phyloP scores from a whole-genome alignment of 2,113 vertebrate genomes.

The Hippolais icterina region DNA sequence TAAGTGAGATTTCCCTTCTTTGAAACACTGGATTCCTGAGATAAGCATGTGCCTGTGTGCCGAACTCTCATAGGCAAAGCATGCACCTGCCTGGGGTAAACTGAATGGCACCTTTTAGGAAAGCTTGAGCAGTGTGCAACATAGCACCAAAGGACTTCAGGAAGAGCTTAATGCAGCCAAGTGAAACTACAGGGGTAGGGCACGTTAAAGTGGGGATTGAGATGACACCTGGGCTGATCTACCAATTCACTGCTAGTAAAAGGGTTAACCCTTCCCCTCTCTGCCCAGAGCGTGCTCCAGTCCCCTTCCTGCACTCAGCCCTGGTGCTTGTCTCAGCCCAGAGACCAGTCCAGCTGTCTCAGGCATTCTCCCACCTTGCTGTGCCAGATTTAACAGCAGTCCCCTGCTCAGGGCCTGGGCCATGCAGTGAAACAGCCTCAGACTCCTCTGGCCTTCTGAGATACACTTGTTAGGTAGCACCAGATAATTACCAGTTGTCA shows the following conservation, averaged over 20 bases:
- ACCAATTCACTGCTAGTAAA: not conserved
- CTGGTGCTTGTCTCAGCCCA: not conserved
- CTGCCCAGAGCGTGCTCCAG: not conserved
- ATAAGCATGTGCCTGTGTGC: not conserved
- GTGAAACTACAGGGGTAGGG: not conserved
- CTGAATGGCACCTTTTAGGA: not conserved
- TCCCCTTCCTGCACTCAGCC: not conserved
- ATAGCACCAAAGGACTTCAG: not conserved
- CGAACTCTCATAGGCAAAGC: not conserved
- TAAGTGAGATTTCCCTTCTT: not conserved
- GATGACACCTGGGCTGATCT: not conserved
- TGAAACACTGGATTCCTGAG: not conserved
- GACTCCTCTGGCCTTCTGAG: not conserved
- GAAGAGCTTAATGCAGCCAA: fast-evolving
- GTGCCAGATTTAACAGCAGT: not conserved
- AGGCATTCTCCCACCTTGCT: not conserved
- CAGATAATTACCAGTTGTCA: not conserved
- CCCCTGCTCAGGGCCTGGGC: not conserved
- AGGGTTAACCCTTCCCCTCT: not conserved
- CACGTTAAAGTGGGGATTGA: not conserved
- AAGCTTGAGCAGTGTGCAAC: not conserved
- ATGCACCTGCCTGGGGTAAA: not conserved
- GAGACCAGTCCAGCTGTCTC: not conserved
- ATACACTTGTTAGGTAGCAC: not conserved
- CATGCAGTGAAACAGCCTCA: not conserved